Base-by-base conservation (phyloP, 1,140 invertebrate genomes). In the Plectus sambesii region DNA sequence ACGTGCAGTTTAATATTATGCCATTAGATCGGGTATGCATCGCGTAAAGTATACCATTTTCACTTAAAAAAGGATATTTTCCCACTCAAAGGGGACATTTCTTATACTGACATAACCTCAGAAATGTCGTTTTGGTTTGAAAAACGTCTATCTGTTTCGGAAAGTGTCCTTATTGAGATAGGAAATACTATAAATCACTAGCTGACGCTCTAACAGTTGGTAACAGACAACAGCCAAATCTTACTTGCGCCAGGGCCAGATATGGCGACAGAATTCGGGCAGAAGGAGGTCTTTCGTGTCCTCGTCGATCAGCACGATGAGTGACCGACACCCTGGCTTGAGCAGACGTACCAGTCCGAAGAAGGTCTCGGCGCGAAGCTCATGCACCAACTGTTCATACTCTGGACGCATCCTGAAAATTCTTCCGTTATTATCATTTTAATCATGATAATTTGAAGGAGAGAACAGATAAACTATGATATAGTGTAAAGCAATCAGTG, bases 221-320 rank as follows among this genome's bases (percentile, higher is more conserved):
- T 30, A 5, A 5, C 1, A 12, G 9, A 2, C 15, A 19, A 5
- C 19, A 23, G 2, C 15, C 15, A 56, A 38, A 15, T 50, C 76
- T 72, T 74, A 89, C 84, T 86, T 87, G 68, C 89, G 79, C 69
- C 93, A 92, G 12, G 89, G 88, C 82, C 86, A 92, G 40, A 94
- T 82, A 59, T 83, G 81, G 72, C 82, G 82, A 69, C 92, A 85
- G 77, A 93, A 97, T 56, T 82, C 81, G 43, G 84, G 81, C 46
- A 96, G 74, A 38, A 97, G 74, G 69, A 83, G 83, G 47, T 82
- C 74, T 49, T 87, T 83, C 49, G 81, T 84, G 66, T 92, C 83
- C 65, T 79, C 76, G 73, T 96, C 88, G 2, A 93, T 81, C 25
- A 97, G 73, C 6, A 97, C 68, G 26, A 94, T 78, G 49, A 97